A percentile compares a stretch with the other conserved stretches of the same genome.
Conservation (phyloP, 2,113 vertebrate genomes). For the Salvelinus sp. region DNA sequence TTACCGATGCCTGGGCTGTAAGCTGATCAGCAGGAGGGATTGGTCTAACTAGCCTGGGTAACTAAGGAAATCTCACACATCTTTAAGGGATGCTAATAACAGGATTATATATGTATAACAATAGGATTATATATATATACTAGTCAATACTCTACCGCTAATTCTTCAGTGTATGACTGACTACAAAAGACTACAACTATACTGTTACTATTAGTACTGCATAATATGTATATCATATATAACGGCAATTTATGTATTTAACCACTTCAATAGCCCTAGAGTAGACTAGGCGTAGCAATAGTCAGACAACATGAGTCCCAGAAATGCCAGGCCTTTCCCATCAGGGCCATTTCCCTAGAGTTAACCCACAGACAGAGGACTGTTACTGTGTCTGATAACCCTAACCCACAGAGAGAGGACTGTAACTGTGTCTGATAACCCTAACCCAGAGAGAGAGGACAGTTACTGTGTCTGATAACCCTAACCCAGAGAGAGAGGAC, state of each 20-base stretch:
- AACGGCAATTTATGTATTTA: too few relatives aligned
- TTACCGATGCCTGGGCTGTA: conserved; percentile 53
- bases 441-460: conserved; percentile 21
- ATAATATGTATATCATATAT: too few relatives aligned
- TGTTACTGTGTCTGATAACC: not conserved
- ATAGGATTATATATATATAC: conserved; percentile 11
- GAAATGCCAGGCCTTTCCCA: conserved; percentile 15
- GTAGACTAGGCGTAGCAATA: too few relatives aligned
- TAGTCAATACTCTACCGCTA: not conserved
- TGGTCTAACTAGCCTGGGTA: conserved; percentile 16
- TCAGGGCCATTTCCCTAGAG: conserved; percentile 33
- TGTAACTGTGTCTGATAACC: too few relatives aligned
- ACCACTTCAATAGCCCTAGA: too few relatives aligned
- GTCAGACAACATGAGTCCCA: not conserved
- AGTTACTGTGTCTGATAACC: not conserved
- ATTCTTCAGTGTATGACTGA: too few relatives aligned
- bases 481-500: too few relatives aligned
- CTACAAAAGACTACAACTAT: too few relatives aligned
- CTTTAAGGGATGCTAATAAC: conserved; percentile 27
- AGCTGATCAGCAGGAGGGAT: conserved; percentile 40
- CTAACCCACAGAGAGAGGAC: too few relatives aligned
- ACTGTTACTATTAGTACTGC: too few relatives aligned
- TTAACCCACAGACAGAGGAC: conserved; percentile 23
- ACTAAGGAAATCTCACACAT: conserved; percentile 36
- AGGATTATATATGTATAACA: not conserved